Evolutionary conservation across 2,888 invertebrate species (phyloP).

Genomic region (Thera britannica): DNA sequence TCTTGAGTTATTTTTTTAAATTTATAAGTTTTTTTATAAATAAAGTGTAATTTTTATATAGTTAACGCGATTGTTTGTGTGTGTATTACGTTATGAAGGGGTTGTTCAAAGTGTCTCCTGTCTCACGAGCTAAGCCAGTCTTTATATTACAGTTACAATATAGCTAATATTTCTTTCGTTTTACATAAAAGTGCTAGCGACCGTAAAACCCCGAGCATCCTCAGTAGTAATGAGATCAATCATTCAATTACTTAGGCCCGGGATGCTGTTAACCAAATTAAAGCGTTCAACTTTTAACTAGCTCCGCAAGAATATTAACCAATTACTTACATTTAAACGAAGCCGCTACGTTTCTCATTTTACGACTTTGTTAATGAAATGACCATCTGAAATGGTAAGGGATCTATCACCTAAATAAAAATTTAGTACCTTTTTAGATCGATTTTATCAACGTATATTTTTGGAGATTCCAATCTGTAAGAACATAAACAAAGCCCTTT

Average conservation of each 20-base stretch:
- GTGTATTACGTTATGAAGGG: too few relatives aligned
- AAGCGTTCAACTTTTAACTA: conserved; percentile 29
- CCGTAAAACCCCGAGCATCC: conserved; percentile 4
- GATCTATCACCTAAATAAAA: neutral
- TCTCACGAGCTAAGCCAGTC: too few relatives aligned
- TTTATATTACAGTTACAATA: too few relatives aligned
- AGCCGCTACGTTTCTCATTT: neutral
- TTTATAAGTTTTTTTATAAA: too few relatives aligned
- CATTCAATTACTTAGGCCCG: conserved; percentile 23
- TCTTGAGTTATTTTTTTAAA: too few relatives aligned
- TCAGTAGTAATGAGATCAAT: conserved; percentile 16
- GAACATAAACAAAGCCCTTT: too few relatives aligned
- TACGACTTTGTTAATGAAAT: neutral
- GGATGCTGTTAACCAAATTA: conserved; percentile 30
- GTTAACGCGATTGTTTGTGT: too few relatives aligned
- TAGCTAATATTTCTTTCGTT: too few relatives aligned
- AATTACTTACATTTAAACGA: conserved; percentile 19
- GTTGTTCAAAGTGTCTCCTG: too few relatives aligned
- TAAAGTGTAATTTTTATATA: too few relatives aligned
- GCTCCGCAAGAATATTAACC: conserved; percentile 19
- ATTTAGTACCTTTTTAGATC: neutral
- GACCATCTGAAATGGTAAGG: neutral
- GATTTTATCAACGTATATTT: neutral
- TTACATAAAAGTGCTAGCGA: conserved; percentile 4
- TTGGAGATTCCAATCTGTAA: too few relatives aligned